Base-by-base conservation (phyloP, 2,113 vertebrate genomes). In the Turnix velox region DNA sequence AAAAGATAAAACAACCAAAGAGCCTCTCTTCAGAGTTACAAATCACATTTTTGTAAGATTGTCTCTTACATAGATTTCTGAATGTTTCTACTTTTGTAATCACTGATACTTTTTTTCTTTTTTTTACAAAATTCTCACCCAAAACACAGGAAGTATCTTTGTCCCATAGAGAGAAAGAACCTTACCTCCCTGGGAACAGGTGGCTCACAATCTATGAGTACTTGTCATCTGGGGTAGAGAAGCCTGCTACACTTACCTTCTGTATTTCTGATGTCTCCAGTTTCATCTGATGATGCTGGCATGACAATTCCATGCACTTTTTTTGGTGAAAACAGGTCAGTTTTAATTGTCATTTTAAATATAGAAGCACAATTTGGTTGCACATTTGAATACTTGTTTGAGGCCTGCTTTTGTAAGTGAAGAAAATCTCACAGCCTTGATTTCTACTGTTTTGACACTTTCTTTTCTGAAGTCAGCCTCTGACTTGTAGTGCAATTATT, bases 371-470 rank as follows among this genome's bases (percentile, higher is more conserved):
- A 79, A 94, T 92, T 82, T 84, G 49, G 39, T 16, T 76, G 71
- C 92, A 62, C 7, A n/a, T 75, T 78, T 79, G 81, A 91, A 75
- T 91, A 68, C 66, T 42, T 8, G 3, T 84, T 91, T 4, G 2
- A 66, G 77, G 40, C 42, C 66, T 73, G 19, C 54, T 88, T 39
- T 66, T 0, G 0, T 52, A 83, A 87, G 77, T 43, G 66, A 82
- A 87, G 45, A 89, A 88, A 91, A 87, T 87, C 74, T 90, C 92
- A 79, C 61, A 87, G 66, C 66, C 87, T 88, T 18, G 13, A 66
- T 87, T 95, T 79, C 74, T 90, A 30, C 87, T 89, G 77, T 89
- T 96, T 94, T 91, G 81, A 93, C 71, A 86, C 88, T 84, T 88
- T 84, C 69, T 73, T 84, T 94, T 94, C 82, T 72, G 62, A 54